Evolutionary conservation across 2,113 vertebrate genomes (phyloP), one percentile per base, ranked within the genome.

Genomic region (Calidris pugnax): DNA sequence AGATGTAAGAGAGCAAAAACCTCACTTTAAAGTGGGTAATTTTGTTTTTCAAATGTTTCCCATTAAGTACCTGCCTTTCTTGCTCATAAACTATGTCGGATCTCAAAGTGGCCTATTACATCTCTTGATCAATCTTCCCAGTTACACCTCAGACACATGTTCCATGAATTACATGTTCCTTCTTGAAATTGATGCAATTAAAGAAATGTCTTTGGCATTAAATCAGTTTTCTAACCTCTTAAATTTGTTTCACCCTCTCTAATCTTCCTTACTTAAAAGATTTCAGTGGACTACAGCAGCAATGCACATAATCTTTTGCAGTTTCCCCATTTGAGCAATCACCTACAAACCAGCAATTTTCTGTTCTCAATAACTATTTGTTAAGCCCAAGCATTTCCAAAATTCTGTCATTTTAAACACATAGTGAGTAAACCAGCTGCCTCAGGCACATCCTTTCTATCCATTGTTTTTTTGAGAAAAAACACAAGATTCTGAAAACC

Each of bases 291-390:
- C 48, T 67, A 72, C 1, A 89, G 45, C 27, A 94, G 35, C 33
- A 90, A 63, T 15, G 39, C n/a, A 81, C 37, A 22, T 28, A 69
- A 75, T 33, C 22, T 62, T 55, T 84, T 56, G 39, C 12, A 59
- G n/a, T 91, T 85, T 87, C 80, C 55, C 24, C 72, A 50, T 71
- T 95, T 97, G 87, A 79, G 60, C 51, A 81, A 43, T 60, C 50
- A 64, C 43, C 35, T 53, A 64, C 35, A 82, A 89, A 88, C 30
- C 41, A 87, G 64, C 12, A 45, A 57, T 87, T 62, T 90, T 83
- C 60, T 84, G 24, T 57, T 73, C 13, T 71, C 39, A 56, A 0
- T 33, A 80, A 80, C n/a, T 62, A 26, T 22, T 81, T 85, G 63
- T 68, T 79, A 92, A 89, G 60, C 27, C 22, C 24, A 56, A 32